Conservation (phyloP, 2,113 vertebrate genomes). For the Daphoenositta chrysoptera region DNA sequence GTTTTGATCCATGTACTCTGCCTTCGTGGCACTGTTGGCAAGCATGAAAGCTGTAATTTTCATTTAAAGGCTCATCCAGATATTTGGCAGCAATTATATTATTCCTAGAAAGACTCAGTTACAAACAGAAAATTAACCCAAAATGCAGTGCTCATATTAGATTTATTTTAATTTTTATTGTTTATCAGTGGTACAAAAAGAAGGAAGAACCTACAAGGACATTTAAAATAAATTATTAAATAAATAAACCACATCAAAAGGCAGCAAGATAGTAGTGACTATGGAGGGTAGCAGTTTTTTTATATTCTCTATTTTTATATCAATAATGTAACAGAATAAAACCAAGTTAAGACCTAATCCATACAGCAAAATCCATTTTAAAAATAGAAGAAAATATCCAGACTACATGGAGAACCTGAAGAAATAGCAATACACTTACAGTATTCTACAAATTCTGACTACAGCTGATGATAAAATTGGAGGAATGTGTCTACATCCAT, state of each 20-base stretch:
- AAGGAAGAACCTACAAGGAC: not conserved
- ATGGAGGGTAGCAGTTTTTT: not conserved
- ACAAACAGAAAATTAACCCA: conserved; percentile 56
- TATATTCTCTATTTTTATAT: not conserved
- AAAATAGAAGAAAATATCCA: not conserved
- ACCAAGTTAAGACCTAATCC: not conserved
- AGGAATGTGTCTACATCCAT: not conserved
- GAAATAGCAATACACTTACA: not conserved
- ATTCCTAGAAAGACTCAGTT: conserved; percentile 35
- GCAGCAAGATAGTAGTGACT: not conserved
- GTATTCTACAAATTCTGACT: not conserved
- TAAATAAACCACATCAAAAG: not conserved
- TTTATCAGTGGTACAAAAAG: not conserved
- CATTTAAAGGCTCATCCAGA: conserved; percentile 56
- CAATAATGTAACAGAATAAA: not conserved
- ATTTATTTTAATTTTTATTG: conserved; percentile 32
- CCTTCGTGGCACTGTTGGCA: conserved; percentile 11
- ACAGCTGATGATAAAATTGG: not conserved
- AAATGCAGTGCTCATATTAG: not conserved
- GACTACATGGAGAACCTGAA: not conserved
- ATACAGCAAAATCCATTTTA: not conserved
- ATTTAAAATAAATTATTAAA: not conserved
- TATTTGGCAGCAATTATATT: conserved; percentile 47
- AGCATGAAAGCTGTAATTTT: conserved; percentile 68
- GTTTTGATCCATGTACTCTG: conserved; percentile 3